Base-by-base conservation (phyloP, 2,888 invertebrate genomes). In the Sarcophaga rosellei region DNA sequence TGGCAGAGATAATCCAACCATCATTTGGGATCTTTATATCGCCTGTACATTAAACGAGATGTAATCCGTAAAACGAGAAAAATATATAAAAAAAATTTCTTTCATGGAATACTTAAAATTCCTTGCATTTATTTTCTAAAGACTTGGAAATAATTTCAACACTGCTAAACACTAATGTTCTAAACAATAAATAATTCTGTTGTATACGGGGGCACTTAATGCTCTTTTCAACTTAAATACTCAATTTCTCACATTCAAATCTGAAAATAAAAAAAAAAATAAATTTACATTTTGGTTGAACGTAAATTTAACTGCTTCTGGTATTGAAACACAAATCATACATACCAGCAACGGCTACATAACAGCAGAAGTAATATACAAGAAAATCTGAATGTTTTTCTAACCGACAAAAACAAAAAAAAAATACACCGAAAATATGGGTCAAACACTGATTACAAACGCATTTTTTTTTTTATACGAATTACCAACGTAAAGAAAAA, bases 291-390 rank as follows among this genome's bases (percentile, higher is more conserved):
- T 86, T 53, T 75, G 62, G 68, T 81, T 78, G 77, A 81, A 81
- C 83, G 65, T 78, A 70, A 86, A 77, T 23, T 63, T 62, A 72
- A 77, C 74, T 72, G 84, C 84, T 84, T 84, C 86, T 86, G 86
- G 86, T 84, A 65, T 86, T 86, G 77, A 78, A 15, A 79, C 2
- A 57, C 3, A 62, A 72, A 73, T 12, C 72, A 8, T 57, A 12
- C 57, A 66, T n/a, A n/a, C n/a, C 15, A 23, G 53, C 75, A 23
- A 25, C 57, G 25, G 25, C 47, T 65, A 72, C n/a, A n/a, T 53
- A 21, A 68, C 68, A 25, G n/a, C 21, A 53, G 53, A 15, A 53
- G n/a, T n/a, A n/a, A n/a, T n/a, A 53, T 53, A 53, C 53, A 53
- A 53, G 53, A 53, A 53, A 53, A 53, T 53, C 53, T 17, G 1